A percentile compares a stretch with the other conserved stretches of the same genome.
Conservation (phyloP, 2,888 invertebrate genomes). For the Tortrix viridana region DNA sequence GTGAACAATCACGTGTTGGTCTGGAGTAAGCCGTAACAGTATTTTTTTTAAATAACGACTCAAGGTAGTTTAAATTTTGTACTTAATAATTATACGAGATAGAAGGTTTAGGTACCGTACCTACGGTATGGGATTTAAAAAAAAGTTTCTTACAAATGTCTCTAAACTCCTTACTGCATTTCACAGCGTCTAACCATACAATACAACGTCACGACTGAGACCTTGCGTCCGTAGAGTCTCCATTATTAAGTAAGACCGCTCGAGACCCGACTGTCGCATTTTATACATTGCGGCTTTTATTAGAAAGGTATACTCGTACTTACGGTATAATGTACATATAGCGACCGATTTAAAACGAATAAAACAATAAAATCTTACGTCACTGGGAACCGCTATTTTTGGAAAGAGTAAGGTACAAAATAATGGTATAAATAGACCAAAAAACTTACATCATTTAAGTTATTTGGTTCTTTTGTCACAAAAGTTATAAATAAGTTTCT, state of each 20-base stretch:
- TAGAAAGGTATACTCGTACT: conserved; percentile 56
- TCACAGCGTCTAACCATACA: conserved; percentile 55
- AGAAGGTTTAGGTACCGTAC: too few species aligned
- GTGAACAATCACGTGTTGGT: too few species aligned
- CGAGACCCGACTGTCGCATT: conserved; percentile 61
- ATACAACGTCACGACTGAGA: conserved; percentile 56
- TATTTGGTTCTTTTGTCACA: too few species aligned
- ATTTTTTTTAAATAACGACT: too few species aligned
- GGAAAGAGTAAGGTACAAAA: conserved; percentile 23
- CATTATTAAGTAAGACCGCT: conserved; percentile 79
- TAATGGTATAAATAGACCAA: background rate
- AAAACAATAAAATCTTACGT: conserved; percentile 44
- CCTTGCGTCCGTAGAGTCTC: conserved; percentile 67
- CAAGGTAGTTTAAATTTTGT: too few species aligned
- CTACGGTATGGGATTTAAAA: too few species aligned
- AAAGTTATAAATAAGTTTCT: too few species aligned
- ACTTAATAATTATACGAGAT: too few species aligned
- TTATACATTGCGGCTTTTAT: conserved; percentile 68
- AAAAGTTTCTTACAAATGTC: conserved; percentile 29
- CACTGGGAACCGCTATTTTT: background rate
- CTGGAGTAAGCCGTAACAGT: too few species aligned
- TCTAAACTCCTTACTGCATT: conserved; percentile 23
- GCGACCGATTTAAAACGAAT: conserved; percentile 64
- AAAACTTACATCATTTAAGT: too few species aligned
- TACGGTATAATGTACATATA: conserved; percentile 45